Conservation (phyloP, 2,113 vertebrate genomes). For the Lagopus leucura region DNA sequence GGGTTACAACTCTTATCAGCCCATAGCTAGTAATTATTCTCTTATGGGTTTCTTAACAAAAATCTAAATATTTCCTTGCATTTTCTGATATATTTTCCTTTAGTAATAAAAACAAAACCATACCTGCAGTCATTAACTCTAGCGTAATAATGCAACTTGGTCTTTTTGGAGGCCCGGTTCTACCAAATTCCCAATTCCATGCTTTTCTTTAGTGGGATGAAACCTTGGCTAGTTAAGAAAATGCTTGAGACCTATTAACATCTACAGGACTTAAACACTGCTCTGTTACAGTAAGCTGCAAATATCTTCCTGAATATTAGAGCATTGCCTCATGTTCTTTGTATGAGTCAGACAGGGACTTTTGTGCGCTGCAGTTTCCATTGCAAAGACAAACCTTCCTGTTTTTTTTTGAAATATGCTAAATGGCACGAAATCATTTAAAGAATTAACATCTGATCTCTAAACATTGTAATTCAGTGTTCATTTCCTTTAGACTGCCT, state of each 20-base stretch:
- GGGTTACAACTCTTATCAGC: neutral
- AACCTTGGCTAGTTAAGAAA: neutral
- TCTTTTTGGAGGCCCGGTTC: neutral
- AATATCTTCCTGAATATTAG: neutral
- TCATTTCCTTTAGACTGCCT: neutral
- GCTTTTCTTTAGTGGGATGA: neutral
- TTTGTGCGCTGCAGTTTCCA: neutral
- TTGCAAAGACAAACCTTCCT: neutral
- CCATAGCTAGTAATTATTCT: neutral
- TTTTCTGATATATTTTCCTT: neutral
- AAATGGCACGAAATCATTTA: neutral
- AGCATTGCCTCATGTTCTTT: neutral
- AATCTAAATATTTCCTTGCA: neutral
- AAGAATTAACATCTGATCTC: neutral
- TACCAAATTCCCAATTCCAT: neutral
- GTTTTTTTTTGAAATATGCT: neutral
- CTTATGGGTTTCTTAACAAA: neutral
- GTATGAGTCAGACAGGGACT: neutral
- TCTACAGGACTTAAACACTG: neutral
- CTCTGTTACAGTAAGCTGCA: neutral
- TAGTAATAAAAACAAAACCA: neutral
- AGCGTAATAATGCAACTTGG: neutral
- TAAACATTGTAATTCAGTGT: neutral
- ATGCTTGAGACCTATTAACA: neutral
- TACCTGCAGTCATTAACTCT: neutral